Conservation (phyloP, 2,113 vertebrate species). For the Spea multiplicata region DNA sequence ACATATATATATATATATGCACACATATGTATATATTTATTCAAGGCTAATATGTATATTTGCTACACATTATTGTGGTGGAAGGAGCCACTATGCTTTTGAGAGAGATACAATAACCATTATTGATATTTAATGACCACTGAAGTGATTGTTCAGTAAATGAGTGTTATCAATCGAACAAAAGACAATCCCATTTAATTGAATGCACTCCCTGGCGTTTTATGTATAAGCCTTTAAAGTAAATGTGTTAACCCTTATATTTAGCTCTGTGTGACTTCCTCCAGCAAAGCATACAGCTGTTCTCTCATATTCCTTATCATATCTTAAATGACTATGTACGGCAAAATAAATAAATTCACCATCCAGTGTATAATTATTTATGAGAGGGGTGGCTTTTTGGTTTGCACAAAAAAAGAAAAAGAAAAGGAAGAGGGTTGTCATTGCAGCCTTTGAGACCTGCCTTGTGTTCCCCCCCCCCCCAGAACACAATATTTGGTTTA, state of each 20-base stretch:
- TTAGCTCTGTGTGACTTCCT: not conserved
- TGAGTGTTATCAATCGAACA: not conserved
- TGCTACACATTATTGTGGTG: not conserved
- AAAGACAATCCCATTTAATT: not conserved
- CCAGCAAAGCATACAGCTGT: not conserved
- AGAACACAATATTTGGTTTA: too few relatives aligned
- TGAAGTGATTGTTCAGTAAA: not conserved
- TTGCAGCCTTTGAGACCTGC: too few relatives aligned
- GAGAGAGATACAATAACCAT: not conserved
- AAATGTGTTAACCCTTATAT: not conserved
- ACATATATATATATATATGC: too few relatives aligned
- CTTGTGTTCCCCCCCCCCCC: too few relatives aligned
- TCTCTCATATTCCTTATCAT: not conserved
- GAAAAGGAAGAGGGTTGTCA: too few relatives aligned
- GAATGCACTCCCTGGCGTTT: conserved; percentile 4
- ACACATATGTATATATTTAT: too few relatives aligned
- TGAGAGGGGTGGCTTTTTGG: too few relatives aligned
- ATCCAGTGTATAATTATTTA: not conserved
- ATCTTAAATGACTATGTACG: not conserved
- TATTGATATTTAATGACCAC: conserved; percentile 5
- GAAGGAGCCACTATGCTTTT: not conserved
- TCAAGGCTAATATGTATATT: too few relatives aligned
- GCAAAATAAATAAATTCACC: not conserved
- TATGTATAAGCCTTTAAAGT: not conserved
- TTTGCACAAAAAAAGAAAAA: too few relatives aligned